These are phyloP conservation scores for Alectoris magna DNA, from an alignment of 2,797 vertebrate species.

Conservation along the genomic window DNA sequence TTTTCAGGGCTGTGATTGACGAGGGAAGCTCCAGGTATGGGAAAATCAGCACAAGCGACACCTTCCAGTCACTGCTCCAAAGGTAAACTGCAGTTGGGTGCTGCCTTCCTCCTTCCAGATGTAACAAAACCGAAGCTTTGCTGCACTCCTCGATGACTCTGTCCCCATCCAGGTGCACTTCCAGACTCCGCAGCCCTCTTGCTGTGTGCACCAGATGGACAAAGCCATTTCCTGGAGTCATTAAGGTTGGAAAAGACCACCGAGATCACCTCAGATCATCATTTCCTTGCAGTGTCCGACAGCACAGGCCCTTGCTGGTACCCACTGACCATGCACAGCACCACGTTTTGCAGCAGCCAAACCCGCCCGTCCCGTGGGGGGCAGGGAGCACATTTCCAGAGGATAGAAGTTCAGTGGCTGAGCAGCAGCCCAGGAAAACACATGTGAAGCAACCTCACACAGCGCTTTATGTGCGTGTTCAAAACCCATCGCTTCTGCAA, in stretches of 20 bases:
- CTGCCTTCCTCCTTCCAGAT: not conserved
- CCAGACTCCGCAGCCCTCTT: not conserved
- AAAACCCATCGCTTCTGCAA: not conserved
- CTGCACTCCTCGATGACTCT: not conserved
- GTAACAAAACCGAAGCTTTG: not conserved
- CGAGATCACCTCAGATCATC: not conserved
- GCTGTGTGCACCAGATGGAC: not conserved
- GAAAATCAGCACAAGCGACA: accelerated
- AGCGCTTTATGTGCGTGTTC: not conserved
- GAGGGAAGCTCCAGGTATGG: not conserved
- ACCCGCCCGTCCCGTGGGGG: not conserved
- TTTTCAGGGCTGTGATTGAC: not conserved
- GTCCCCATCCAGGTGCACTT: not conserved
- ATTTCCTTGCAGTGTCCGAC: not conserved
- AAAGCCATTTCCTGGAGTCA: not conserved
- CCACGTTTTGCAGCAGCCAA: not conserved
- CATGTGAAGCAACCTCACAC: accelerated
- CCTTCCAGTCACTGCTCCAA: not conserved
- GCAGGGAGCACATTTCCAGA: not conserved
- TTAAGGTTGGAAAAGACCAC: no score
- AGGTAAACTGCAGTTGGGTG: not conserved
- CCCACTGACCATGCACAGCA: not conserved
- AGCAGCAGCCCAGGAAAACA: not conserved
- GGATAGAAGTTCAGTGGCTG: not conserved
- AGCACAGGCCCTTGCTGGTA: not conserved